Evolutionary conservation across 2,888 invertebrate species (phyloP), one percentile per base, ranked within the genome.

Genomic region (Dexiosoma caninum): DNA sequence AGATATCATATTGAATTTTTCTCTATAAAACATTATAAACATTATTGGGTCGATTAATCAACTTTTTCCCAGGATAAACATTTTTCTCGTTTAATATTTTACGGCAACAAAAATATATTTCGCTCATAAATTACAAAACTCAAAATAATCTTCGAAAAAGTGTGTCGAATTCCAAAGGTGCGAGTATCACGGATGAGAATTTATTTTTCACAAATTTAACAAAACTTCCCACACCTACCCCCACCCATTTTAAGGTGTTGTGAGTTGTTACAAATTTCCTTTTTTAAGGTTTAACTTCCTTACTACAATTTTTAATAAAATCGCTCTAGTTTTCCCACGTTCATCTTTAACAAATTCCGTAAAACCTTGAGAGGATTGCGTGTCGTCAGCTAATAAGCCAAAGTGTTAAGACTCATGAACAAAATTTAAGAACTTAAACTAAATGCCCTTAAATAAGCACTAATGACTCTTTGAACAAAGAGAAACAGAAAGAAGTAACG

Each of bases 151-250:
- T 49, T 67, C 59, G 30, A 55, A 69, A 57, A 53, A 53, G 64
- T 62, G 60, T 74, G 14, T 14, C 70, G 32, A 80, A 66, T 62
- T 53, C 46, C 30, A 37, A 44, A 16, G 55, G 46, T 55, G 40
- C 23, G 21, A 12, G 9, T 69, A 12, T 14, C 7, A n/a, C 10
- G 10, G 44, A 69, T 19, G n/a, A n/a, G n/a, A n/a, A n/a, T n/a
- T n/a, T n/a, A n/a, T 27, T 16, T 10, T 23, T n/a, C 19, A 59
- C 30, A 57, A 70, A 35, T 40, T 40, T 21, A 32, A 69, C 46
- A 75, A 76, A 80, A 78, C 85, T 89, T 88, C 88, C 89, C 88
- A 88, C 88, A 87, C 88, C 87, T 87, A 87, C 87, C 88, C 87
- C 86, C 60, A 70, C 70, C 70, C 78, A 53, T n/a, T 2, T 19